Conservation (phyloP, 2,888 invertebrate genomes). For the Asteroscopus sphinx region DNA sequence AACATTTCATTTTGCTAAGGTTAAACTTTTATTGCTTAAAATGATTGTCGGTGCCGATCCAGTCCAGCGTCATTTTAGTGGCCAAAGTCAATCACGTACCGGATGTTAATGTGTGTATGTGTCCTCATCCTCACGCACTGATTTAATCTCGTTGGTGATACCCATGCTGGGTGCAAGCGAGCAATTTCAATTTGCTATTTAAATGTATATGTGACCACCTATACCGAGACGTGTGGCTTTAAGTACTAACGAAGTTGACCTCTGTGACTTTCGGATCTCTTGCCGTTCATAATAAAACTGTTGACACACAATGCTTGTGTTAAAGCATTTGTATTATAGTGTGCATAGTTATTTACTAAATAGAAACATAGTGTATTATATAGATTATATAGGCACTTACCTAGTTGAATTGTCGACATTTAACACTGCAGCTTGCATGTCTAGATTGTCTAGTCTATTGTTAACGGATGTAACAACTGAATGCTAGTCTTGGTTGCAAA, state of each 20-base stretch:
- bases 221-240: constrained; percentile 10
- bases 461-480: constrained; percentile 1
- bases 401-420: constrained; percentile 7
- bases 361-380: constrained; percentile 3
- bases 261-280: constrained; percentile 49
- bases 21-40: constrained; percentile 6
- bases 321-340: constrained; percentile 32
- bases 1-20: constrained; percentile 12
- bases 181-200: constrained; percentile 59
- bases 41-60: constrained; percentile 21
- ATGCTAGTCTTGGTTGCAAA: constrained; percentile 8
- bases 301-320: constrained; percentile 40
- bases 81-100: constrained; percentile 60
- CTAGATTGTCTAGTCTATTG: constrained; percentile 3
- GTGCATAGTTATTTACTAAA: constrained; percentile 31
- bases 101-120: constrained; percentile 69
- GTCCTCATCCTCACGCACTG: constrained; percentile 65
- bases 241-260: constrained; percentile 49
- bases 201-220: constrained; percentile 40
- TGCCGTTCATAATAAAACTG: constrained; percentile 33
- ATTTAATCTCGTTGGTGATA: constrained; percentile 62
- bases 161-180: constrained; percentile 49
- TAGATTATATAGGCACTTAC: constrained; percentile 10
- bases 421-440: constrained; percentile 10
- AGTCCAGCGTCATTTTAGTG: constrained; percentile 40